These are phyloP conservation scores for Bolinopsis microptera DNA, from an alignment of 37 sponge, comb jelly and placozoan genomes.

Conservation along the genomic window DNA sequence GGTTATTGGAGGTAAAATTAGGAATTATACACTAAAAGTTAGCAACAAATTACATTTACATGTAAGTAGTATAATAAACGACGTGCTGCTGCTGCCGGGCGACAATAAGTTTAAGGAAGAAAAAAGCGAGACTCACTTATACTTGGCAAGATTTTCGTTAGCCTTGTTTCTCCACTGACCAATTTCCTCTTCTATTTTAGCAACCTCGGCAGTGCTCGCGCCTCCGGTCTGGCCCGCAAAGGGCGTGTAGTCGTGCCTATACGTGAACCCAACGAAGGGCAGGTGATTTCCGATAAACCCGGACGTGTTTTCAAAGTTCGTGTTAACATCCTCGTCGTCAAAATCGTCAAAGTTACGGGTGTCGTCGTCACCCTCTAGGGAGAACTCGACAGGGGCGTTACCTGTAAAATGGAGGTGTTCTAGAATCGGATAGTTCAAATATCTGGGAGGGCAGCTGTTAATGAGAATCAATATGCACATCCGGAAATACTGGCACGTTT, in stretches of 20 bases:
- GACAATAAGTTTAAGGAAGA: too few species aligned
- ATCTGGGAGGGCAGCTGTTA: too few species aligned
- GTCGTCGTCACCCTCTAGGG: slow-evolving; percentile 83
- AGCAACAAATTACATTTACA: too few species aligned
- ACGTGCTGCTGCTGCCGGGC: too few species aligned
- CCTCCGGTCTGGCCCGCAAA: background rate
- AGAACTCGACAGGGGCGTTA: slow-evolving; percentile 81
- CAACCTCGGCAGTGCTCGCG: background rate
- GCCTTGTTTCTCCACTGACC: slow-evolving; percentile 14
- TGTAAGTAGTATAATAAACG: too few species aligned
- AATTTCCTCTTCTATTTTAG: background rate
- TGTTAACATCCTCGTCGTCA: slow-evolving; percentile 73
- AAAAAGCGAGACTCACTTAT: slow-evolving; percentile 15
- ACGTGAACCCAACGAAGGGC: slow-evolving; percentile 96
- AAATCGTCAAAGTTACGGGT: slow-evolving; percentile 89
- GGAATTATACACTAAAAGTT: too few species aligned
- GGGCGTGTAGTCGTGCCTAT: slow-evolving; percentile 69
- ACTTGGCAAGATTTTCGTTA: slow-evolving; percentile 13
- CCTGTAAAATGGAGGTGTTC: slow-evolving; percentile 24
- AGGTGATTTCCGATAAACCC: slow-evolving; percentile 90
- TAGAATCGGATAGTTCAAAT: too few species aligned
- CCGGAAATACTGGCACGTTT: background rate
- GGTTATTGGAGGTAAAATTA: too few species aligned
- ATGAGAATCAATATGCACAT: background rate
- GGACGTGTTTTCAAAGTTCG: background rate